Evolutionary conservation across 2,888 invertebrate species (phyloP).

Genomic region (Nycteola revayana): DNA sequence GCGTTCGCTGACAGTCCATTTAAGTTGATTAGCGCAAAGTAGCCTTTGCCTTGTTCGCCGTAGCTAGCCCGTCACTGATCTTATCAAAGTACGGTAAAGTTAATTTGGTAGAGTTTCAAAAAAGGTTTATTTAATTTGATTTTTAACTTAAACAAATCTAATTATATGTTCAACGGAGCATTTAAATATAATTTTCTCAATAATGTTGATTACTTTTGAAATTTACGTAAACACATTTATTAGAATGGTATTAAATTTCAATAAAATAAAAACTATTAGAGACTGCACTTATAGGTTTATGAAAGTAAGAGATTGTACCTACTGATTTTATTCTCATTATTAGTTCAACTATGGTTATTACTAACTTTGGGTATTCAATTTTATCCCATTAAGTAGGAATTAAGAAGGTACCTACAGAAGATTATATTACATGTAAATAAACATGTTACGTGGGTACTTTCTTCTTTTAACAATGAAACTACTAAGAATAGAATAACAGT

Average conservation of each 20-base stretch:
- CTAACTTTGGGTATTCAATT: too few relatives aligned
- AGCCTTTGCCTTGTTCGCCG: constrained; percentile 46
- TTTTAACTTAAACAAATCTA: constrained; percentile 38
- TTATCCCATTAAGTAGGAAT: too few relatives aligned
- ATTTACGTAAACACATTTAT: constrained; percentile 8
- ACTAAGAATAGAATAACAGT: too few relatives aligned
- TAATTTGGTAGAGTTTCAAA: constrained; percentile 47
- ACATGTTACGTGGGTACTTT: too few relatives aligned
- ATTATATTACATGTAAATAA: too few relatives aligned
- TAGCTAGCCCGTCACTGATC: constrained; percentile 51
- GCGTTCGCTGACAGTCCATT: constrained; percentile 49
- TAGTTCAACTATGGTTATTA: too few relatives aligned
- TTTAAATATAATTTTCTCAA: constrained; percentile 28
- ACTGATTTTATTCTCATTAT: constrained; percentile 8
- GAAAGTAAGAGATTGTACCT: constrained; percentile 15
- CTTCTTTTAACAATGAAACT: too few relatives aligned
- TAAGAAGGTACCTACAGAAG: too few relatives aligned
- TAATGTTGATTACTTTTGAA: constrained; percentile 14
- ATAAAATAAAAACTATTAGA: constrained; percentile 16
- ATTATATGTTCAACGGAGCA: constrained; percentile 34
- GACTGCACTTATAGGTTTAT: constrained; percentile 17
- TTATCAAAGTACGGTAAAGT: constrained; percentile 52
- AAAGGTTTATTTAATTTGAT: constrained; percentile 42
- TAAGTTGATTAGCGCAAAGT: constrained; percentile 62
- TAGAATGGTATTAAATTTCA: constrained; percentile 19